Base-by-base conservation (phyloP, 2,797 vertebrate genomes). In the Momotus momota region DNA sequence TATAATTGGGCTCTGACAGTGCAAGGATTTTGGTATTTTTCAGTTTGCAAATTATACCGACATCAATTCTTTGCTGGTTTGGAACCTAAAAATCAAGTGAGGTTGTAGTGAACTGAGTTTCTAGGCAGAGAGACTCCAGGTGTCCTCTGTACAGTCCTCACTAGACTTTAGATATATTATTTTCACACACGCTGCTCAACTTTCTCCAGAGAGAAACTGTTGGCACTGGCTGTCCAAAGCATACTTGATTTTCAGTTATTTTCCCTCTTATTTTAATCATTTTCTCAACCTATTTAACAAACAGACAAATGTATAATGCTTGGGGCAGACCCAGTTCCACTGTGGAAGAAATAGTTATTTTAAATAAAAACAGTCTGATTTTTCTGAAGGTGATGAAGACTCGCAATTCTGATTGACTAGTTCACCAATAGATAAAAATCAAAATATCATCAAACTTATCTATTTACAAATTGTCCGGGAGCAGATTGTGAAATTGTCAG, bases 401-500 rank as follows among this genome's bases (percentile, higher is more conserved):
- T 90, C 81, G 78, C 90, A 96, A 92, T 94, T 97, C 95, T 96
- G 96, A 96, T 94, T 97, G 96, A 96, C 96, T 97, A 93, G 94
- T 96, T 96, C 95, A 90, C 95, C 95, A 94, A 91, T 94, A 97
- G 95, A 96, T 96, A 97, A 95, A 96, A 96, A 96, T 96, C 96
- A 95, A 96, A 97, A 97, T 97, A 96, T 96, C 95, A 89, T 97
- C 95, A 96, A 96, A 96, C 93, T 96, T 96, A 96, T 97, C 95
- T 97, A 96, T 96, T 97, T 96, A 95, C 96, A 96, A 97, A 96
- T 96, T 97, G 95, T 96, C 94, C 96, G 92, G 94, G 95, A 96
- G 96, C 94, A 97, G 96, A 97, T 96, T 97, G 96, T 97, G 96
- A 96, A 97, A 97, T 97, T 97, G 94, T 96, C 94, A 96, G 94